Evolutionary conservation across 2,797 vertebrate species (phyloP).

Genomic region (Allobates femoralis): DNA sequence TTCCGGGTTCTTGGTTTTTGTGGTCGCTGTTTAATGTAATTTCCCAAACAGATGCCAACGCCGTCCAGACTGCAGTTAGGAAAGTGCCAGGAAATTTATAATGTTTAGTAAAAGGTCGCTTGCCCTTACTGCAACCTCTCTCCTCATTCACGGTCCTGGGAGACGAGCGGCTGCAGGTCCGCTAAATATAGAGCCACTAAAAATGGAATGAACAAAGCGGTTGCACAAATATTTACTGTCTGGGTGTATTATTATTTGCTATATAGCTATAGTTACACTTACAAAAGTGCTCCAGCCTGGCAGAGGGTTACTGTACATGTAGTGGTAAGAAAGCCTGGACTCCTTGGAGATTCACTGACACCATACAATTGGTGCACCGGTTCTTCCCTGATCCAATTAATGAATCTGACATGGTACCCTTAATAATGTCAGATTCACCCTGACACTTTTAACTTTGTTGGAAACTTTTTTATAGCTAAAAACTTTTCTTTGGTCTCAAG

Average conservation of each 20-base stretch:
- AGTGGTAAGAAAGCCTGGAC: too few species aligned
- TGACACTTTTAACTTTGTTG: too few species aligned
- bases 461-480: too few species aligned
- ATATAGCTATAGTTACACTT: not conserved
- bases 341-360: too few species aligned
- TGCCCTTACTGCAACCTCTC: conserved; percentile 31
- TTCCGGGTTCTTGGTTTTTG: conserved; percentile 46
- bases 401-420: too few species aligned
- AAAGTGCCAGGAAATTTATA: conserved; percentile 35
- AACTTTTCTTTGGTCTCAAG: too few species aligned
- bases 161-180: not conserved
- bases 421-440: too few species aligned
- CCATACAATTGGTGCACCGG: too few species aligned
- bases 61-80: not conserved
- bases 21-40: conserved; percentile 44
- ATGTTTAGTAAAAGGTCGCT: not conserved
- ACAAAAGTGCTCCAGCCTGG: not conserved
- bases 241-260: not conserved
- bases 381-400: too few species aligned
- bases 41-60: conserved; percentile 43
- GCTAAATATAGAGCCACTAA: conserved; percentile 9
- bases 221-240: not conserved
- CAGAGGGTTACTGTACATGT: not conserved
- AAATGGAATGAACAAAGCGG: not conserved
- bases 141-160: conserved; percentile 13